Percentiles rank a stretch among this genome's conserved stretches.
These are phyloP conservation scores for Torymus aiolomorphi DNA, from an alignment of 2,888 invertebrate genomes.

Conservation along the genomic window DNA sequence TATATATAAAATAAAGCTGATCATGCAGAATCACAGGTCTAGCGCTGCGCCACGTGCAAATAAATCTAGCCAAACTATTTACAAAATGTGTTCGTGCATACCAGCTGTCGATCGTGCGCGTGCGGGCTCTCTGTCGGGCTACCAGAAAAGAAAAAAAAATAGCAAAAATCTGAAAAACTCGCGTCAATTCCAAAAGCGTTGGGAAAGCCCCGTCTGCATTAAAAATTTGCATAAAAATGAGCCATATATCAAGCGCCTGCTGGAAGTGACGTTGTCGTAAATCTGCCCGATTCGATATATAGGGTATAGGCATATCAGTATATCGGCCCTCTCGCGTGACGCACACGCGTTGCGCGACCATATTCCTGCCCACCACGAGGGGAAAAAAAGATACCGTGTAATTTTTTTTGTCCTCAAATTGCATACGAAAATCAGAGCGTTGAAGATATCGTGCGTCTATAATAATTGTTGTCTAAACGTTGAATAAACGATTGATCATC, in stretches of 20 bases:
- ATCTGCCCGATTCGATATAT: slow-evolving; percentile 4
- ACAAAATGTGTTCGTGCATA: too few relatives aligned
- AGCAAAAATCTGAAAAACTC: slow-evolving; percentile 26
- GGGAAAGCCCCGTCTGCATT: slow-evolving; percentile 22
- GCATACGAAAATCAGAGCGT: not conserved
- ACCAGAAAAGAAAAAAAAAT: not conserved
- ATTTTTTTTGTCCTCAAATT: not conserved
- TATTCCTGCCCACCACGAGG: too few relatives aligned
- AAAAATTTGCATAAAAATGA: slow-evolving; percentile 44
- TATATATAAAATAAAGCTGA: too few relatives aligned
- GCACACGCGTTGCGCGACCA: not conserved
- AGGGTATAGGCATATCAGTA: not conserved
- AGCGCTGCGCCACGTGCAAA: too few relatives aligned
- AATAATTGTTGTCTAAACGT: not conserved
- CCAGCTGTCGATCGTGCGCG: too few relatives aligned
- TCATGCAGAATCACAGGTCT: too few relatives aligned
- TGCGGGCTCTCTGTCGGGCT: too few relatives aligned
- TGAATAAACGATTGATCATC: slow-evolving; percentile 30
- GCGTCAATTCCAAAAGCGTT: slow-evolving; percentile 5
- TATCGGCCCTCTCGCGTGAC: slow-evolving; percentile 28
- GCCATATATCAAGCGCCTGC: slow-evolving; percentile 25
- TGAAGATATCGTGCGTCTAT: not conserved
- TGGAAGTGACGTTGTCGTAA: slow-evolving; percentile 37
- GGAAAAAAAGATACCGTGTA: too few relatives aligned
- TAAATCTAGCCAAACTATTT: too few relatives aligned